Evolutionary conservation across 2,797 vertebrate genomes (phyloP), one percentile per base, ranked within the genome.

Genomic region (Malacoctenus gilli): DNA sequence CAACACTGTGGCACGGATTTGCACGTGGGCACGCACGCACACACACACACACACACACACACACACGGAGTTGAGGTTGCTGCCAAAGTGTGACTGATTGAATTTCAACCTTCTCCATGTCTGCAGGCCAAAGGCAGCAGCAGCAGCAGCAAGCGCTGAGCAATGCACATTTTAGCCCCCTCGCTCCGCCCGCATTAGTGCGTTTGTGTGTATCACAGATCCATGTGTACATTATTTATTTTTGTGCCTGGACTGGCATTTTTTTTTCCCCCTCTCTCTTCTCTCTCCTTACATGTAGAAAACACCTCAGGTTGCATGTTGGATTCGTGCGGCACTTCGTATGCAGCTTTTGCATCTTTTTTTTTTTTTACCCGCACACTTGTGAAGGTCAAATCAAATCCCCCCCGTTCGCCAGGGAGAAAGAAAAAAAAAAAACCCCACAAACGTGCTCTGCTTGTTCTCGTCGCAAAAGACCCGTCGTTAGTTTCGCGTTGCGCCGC

Each of bases 81-180:
- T 70, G 60, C 59, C 70, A 73, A 57, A 72, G 68, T 75, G 77
- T 81, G 73, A 80, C 80, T 70, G 68, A 82, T 76, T 76, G 60
- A 78, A 75, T 77, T 83, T 80, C 53, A 80, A 62, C 69, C 56
- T 47, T 65, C 34, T 63, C 40, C 25, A 21, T 75, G 67, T 80
- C 61, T 73, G 58, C 69, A 73, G 70, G 70, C 65, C 65, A 77
- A 55, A 73, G 41, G 59, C 63, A 75, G 54, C 25, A 28, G 25
- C 63, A 75, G 54, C 25, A 28, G 25, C 63, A 51, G 53, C 50
- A 62, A 49, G 47, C 9, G 49, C 74, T 76, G 75, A 76, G 72
- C 64, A 61, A 16, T 4, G 51, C 69, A 72, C 39, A 69, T 67
- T 74, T 61, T 23, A 16, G 20, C 40, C 15, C 40, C 15, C 59